Percentiles rank a stretch among this genome's conserved stretches.
Evolutionary conservation across 92 coral and sea anemone species (phyloP).

Genomic region (Paramuricea clavata): DNA sequence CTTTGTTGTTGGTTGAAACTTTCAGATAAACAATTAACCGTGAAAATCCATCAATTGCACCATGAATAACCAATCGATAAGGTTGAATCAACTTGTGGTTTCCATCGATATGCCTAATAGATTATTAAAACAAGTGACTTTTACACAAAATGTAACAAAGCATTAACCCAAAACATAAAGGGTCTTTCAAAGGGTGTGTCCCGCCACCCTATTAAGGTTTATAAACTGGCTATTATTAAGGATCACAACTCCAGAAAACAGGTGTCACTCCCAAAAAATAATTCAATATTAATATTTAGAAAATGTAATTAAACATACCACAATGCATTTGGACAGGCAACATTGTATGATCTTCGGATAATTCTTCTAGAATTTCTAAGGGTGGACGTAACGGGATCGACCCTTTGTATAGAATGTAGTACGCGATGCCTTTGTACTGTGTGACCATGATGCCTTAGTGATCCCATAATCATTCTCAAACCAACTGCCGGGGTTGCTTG

Average conservation of each 20-base stretch:
- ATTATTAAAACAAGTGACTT: too few relatives aligned
- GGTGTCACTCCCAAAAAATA: background rate
- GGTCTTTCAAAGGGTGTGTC: too few relatives aligned
- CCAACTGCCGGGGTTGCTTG: constrained; percentile 19
- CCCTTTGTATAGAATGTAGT: background rate
- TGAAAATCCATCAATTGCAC: constrained; percentile 18
- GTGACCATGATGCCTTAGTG: constrained; percentile 2
- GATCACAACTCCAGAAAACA: too few relatives aligned
- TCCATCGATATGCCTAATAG: constrained; percentile 25
- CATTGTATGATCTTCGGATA: constrained; percentile 22
- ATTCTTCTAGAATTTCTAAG: constrained; percentile 19
- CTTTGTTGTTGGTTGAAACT: background rate
- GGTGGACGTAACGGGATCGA: constrained; percentile 16
- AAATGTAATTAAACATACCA: constrained; percentile 4
- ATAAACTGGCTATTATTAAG: too few relatives aligned
- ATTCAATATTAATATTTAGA: background rate
- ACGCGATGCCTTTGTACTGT: constrained; percentile 17
- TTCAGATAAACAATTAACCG: background rate
- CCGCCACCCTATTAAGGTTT: too few relatives aligned
- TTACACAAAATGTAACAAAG: too few relatives aligned
- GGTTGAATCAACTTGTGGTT: constrained; percentile 24
- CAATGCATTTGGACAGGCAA: constrained; percentile 21
- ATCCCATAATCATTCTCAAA: constrained; percentile 26
- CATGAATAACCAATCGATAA: constrained; percentile 3
- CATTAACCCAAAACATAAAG: too few relatives aligned